A percentile compares a stretch with the other conserved stretches of the same genome.
Evolutionary conservation across 2,797 vertebrate species (phyloP).

Genomic region (Coregonus sp.): DNA sequence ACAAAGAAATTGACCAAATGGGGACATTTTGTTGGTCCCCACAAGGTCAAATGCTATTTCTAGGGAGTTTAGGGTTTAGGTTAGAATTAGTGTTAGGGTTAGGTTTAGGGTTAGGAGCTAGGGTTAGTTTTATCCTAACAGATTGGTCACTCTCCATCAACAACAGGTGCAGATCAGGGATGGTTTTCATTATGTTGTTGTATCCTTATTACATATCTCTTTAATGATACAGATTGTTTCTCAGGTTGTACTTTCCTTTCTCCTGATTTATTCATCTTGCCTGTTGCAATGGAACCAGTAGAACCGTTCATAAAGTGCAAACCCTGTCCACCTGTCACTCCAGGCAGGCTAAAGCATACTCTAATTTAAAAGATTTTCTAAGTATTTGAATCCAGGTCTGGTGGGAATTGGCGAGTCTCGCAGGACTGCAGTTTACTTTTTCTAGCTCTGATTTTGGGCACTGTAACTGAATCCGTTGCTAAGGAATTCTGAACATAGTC

Average conservation of each 20-base stretch:
- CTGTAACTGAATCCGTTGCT: constrained; percentile 7
- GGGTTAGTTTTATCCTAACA: neutral
- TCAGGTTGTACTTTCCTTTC: constrained; percentile 15
- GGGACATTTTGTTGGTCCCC: too few species aligned
- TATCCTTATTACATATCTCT: constrained; percentile 9
- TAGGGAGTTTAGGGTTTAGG: too few species aligned
- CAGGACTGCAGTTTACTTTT: neutral
- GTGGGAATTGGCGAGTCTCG: neutral
- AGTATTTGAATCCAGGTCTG: too few species aligned
- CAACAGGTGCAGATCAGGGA: constrained; percentile 6
- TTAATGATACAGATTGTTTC: constrained; percentile 13
- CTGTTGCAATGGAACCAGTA: too few species aligned
- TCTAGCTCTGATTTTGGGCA: neutral
- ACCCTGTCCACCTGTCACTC: too few species aligned
- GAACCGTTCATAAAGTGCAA: too few species aligned
- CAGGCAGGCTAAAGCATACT: too few species aligned
- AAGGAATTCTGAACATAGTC: neutral
- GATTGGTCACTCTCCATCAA: constrained; percentile 2
- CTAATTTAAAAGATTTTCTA: too few species aligned
- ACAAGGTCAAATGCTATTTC: too few species aligned
- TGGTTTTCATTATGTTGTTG: neutral
- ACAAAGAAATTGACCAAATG: too few species aligned
- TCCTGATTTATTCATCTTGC: neutral
- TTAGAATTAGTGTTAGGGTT: too few species aligned
- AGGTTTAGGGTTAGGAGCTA: too few species aligned